phyloP scores from a whole-genome alignment of 2,797 vertebrate species.

The Tadarida brasiliensis region DNA sequence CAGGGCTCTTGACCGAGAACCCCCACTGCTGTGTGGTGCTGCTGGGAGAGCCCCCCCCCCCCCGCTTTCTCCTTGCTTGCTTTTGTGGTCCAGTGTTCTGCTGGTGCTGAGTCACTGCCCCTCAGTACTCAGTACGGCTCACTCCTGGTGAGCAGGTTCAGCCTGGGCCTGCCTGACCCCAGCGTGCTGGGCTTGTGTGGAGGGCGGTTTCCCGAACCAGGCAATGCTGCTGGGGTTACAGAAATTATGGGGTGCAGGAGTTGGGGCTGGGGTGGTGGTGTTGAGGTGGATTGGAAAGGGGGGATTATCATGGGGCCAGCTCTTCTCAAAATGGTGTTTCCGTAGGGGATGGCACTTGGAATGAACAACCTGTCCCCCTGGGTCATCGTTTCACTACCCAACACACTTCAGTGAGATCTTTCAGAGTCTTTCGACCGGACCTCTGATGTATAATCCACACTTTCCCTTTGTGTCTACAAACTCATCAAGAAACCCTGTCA shows the following conservation, averaged over 20 bases:
- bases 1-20: neutral
- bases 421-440: neutral
- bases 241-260: neutral
- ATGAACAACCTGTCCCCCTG: neutral
- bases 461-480: neutral
- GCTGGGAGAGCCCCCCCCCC: neutral
- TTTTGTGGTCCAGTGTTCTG: neutral
- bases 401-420: neutral
- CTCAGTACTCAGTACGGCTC: neutral
- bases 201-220: no score
- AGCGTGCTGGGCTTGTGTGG: neutral
- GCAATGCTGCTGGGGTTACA: neutral
- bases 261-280: neutral
- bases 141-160: neutral
- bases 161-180: no score
- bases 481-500: neutral
- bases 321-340: neutral
- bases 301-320: neutral
- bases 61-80: neutral
- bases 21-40: no score
- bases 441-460: neutral
- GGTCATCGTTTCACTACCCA: neutral
- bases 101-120: neutral
- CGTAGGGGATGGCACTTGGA: accelerated
- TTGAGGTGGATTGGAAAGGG: neutral